Base-by-base conservation (phyloP, 2,888 invertebrate species). In the Loripinus fragilis region DNA sequence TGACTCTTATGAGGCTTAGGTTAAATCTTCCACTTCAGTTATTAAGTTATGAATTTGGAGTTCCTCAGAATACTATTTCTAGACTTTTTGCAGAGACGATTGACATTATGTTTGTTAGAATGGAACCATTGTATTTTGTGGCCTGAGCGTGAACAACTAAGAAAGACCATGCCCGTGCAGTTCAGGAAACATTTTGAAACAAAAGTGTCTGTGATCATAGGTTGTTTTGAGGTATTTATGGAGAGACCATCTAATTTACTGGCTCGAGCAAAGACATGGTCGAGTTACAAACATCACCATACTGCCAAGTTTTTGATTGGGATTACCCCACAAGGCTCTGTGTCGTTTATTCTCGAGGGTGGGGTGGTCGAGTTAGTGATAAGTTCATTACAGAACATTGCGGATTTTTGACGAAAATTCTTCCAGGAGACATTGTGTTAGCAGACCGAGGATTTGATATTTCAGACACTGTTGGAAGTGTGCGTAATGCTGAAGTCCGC, bases 241-340 rank as follows among this genome's bases (percentile, higher is more conserved):
- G 78, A 84, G 17, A 65, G 81, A 30, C 86, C 81, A 35, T 81
- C 71, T 15, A 83, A 81, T 28, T 48, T 84, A 8, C 28, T 38
- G 30, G 86, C 87, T n/a, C 72, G 83, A n/a, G 74, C 80, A 17
- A 66, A 83, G 45, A 86, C 85, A 20, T 89, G 74, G 74, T 84
- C 87, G 15, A 45, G 67, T 20, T 86, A 89, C 70, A 88, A 87
- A 70, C 81, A 80, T 60, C 78, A 83, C 38, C 81, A 88, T 71
- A 86, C 89, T 0, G 71, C 79, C 0, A 87, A 88, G 76, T 88
- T 78, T 80, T 60, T 88, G 30, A 86, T 87, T 50, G 87, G 85
- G 0, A 86, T 89, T 50, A 78, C 84, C 17, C 89, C 87, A 42
- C 87, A 87, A 64, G n/a, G n/a, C n/a, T n/a, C n/a, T n/a, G n/a